Base-by-base conservation (phyloP, 2,113 vertebrate species). In the Erythrocercus mccallii region DNA sequence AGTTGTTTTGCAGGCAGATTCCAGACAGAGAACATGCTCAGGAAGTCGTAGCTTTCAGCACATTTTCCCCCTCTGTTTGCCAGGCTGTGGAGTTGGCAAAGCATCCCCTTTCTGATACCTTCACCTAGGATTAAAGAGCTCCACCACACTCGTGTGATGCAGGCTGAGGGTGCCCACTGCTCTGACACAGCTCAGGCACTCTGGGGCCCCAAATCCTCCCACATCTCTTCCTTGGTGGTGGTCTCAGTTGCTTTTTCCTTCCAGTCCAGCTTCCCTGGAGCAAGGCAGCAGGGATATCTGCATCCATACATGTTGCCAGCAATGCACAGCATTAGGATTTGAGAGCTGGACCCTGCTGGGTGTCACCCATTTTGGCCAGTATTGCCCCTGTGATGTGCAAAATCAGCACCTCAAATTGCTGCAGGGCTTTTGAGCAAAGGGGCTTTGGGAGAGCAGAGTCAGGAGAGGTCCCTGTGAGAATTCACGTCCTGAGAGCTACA, bases 1-100 rank as follows among this genome's bases (percentile, higher is more conserved):
- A 81, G 88, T 72, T 94, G 83, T 93, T 97, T 90, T 96, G 91
- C 94, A 90, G 83, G 80, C 72, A 25, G 65, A 78, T 74, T 94
- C 88, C 92, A 96, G 95, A 83, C 88, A 58, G 91, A 54, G 80
- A 91, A 78, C 86, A 90, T 5, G 60, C 65, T 91, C 80, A 54
- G 80, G 76, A 57, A 92, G 56, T 66, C 1, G 0, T 33, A 88
- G 69, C 48, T 93, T 84, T 91, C 81, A 88, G 66, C 44, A 81
- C 60, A 47, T 94, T 95, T 95, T 71, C 66, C 89, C 89, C 38
- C 62, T 65, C 66, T 47, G 4, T 90, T 76, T 96, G 87, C 90
- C 92, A 95, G 77, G 66, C 58, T 37, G 51, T 74, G 88, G 76
- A 57, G 31, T 1, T 94, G 93, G 85, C 84, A 51, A 22, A 38